Evolutionary conservation across 2,888 invertebrate genomes (phyloP), one percentile per base, ranked within the genome.

Genomic region (Hyppa rectilinea): DNA sequence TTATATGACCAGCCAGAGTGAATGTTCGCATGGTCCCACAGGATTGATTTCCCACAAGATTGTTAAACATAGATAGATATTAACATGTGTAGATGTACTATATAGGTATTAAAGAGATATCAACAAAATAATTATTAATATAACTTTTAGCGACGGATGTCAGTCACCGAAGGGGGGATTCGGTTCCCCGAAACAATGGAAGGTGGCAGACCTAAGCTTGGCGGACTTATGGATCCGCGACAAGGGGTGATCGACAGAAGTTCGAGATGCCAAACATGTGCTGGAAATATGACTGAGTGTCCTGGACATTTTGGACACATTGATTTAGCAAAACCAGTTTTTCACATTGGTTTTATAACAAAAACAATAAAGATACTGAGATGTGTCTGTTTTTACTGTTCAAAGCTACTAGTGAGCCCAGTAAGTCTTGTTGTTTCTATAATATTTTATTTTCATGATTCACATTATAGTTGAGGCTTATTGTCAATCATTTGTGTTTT

Each of bases 241-340:
- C 99, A 99, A 96, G 99, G 99, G 87, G 99, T 99, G 72, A 98
- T 99, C 53, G 99, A 99, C 92, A 97, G 99, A 84, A 97, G 97
- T 87, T 98, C 99, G 4, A 96, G 99, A 74, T 99, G 99, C 89
- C 99, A 99, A 92, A 99, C 99, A 0, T 99, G 99, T 92, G 99
- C 99, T 76, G 98, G 99, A 56, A 99, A 99, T 90, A 99, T 99
- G 98, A 98, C 99, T 0, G 99, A 99, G 93, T 99, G 99, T 92
- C 99, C 99, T 4, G 99, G 99, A 2, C 99, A 99, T 94, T 99
- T 99, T 96, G 99, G 99, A 5, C 99, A 99, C 92, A 98, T 99
- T 87, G 99, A 99, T 93, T 96, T 99, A 82, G 98, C 99, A 0
- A 99, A 99, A 92, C 99, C 99, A 29, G 99, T 99, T 0, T 99